A percentile compares a stretch with the other conserved stretches of the same genome.
These are phyloP conservation scores for Ciconia nigra DNA, from an alignment of 2,797 vertebrate species.

Conservation along the genomic window DNA sequence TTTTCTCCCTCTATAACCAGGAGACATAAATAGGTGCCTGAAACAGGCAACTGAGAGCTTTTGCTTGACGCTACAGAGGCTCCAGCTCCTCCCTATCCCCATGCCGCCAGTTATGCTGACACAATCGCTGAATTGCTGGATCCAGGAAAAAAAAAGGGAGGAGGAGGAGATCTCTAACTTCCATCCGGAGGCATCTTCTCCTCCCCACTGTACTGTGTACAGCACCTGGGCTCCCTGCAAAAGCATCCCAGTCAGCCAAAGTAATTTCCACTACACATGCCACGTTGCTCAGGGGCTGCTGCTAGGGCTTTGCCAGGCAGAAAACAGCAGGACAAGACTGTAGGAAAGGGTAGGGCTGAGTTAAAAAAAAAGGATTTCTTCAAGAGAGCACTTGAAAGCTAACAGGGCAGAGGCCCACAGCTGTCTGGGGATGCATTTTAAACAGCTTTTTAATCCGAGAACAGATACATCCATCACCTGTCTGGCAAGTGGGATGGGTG, in stretches of 20 bases:
- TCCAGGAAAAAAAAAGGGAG: neutral
- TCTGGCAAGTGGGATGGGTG: neutral
- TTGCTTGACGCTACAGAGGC: neutral
- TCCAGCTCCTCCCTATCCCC: neutral
- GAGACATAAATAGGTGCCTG: neutral
- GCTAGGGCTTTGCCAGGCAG: neutral
- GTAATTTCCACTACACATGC: neutral
- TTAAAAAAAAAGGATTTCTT: neutral
- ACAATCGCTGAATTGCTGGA: neutral
- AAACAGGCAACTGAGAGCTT: neutral
- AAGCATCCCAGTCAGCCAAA: neutral
- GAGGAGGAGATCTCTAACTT: neutral
- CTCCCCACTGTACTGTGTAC: neutral
- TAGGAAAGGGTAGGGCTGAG: neutral
- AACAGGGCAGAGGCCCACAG: neutral
- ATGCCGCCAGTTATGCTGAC: neutral
- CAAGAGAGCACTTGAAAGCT: neutral
- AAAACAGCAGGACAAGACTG: neutral
- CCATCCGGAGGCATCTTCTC: neutral
- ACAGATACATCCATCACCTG: neutral
- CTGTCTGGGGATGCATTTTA: neutral
- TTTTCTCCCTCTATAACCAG: neutral
- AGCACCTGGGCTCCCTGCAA: neutral
- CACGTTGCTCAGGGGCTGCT: neutral
- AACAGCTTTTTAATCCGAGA: constrained; percentile 6